phyloP scores from a whole-genome alignment of 2,797 vertebrate species.

The Amphiprion clarkii region DNA sequence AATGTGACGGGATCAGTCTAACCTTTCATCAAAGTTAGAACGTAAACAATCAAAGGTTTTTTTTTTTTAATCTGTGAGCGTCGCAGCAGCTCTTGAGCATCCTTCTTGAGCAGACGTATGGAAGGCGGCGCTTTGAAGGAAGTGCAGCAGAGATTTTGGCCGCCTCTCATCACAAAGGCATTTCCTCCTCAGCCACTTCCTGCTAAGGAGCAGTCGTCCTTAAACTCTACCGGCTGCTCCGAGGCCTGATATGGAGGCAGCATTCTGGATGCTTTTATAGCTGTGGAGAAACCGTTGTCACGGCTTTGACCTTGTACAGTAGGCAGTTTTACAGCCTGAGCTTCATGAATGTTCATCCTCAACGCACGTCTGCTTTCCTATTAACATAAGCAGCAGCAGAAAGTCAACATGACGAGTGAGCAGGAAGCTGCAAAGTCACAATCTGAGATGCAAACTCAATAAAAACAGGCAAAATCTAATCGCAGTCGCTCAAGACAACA shows the following conservation, averaged over 20 bases:
- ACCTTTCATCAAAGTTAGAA: not conserved
- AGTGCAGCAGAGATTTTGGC: constrained; percentile 54
- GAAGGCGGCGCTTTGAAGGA: constrained; percentile 52
- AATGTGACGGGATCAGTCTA: constrained; percentile 8
- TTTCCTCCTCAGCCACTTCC: constrained; percentile 83
- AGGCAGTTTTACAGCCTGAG: constrained; percentile 19
- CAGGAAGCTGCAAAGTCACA: not conserved
- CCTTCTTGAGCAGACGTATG: constrained; percentile 10
- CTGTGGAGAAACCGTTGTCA: constrained; percentile 9
- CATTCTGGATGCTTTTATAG: constrained; percentile 30
- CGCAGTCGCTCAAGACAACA: not conserved
- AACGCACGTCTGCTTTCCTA: constrained; percentile 5
- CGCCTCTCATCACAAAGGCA: constrained; percentile 81
- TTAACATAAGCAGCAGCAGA: constrained; percentile 4
- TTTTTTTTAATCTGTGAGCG: not conserved
- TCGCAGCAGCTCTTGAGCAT: not conserved
- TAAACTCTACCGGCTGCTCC: constrained; percentile 13
- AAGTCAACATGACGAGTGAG: constrained; percentile 2
- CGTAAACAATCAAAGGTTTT: not conserved
- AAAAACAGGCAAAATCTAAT: not conserved
- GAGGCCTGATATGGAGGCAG: constrained; percentile 1
- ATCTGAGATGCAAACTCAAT: constrained; percentile 9
- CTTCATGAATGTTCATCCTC: constrained; percentile 20
- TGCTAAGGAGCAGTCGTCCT: constrained; percentile 65
- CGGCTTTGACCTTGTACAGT: constrained; percentile 28